These are phyloP conservation scores for Alosa alosa DNA, from an alignment of 2,113 vertebrate genomes.

Conservation along the genomic window DNA sequence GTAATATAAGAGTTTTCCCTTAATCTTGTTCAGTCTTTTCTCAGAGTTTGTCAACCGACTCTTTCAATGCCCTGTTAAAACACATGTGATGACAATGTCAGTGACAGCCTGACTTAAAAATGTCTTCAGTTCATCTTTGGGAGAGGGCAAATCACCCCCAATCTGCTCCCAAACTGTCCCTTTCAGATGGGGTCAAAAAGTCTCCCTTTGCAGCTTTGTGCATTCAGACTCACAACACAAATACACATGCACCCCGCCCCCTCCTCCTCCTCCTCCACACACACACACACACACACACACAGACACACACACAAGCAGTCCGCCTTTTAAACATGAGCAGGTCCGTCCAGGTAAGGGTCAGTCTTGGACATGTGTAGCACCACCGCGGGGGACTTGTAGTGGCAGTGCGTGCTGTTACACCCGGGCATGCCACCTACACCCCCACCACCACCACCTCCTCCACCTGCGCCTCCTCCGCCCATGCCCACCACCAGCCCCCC, in stretches of 20 bases:
- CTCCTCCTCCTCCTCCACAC: not conserved
- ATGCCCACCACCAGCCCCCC: not conserved
- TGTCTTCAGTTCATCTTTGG: slow-evolving; percentile 6
- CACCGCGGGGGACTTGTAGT: slow-evolving; percentile 88
- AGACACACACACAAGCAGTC: not conserved
- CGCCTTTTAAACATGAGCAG: slow-evolving; percentile 80
- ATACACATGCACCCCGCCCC: not conserved
- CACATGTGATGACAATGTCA: not conserved
- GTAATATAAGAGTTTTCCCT: slow-evolving; percentile 62
- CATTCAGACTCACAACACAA: not conserved
- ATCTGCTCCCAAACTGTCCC: slow-evolving; percentile 20
- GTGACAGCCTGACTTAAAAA: not conserved
- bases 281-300: not conserved
- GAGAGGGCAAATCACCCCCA: not conserved
- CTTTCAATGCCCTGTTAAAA: not conserved
- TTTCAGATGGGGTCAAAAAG: slow-evolving; percentile 32
- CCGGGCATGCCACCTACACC: slow-evolving; percentile 25
- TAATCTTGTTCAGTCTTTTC: not conserved
- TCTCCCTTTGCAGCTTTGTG: slow-evolving; percentile 21
- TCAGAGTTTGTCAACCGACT: not conserved
- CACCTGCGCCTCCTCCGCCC: not conserved
- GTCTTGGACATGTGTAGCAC: slow-evolving; percentile 92
- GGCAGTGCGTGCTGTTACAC: slow-evolving; percentile 84
- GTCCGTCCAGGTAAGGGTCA: slow-evolving; percentile 88
- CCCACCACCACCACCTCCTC: not conserved